phyloP scores from a whole-genome alignment of 2,888 invertebrate species.

The Heteromyza rotundicornis region DNA sequence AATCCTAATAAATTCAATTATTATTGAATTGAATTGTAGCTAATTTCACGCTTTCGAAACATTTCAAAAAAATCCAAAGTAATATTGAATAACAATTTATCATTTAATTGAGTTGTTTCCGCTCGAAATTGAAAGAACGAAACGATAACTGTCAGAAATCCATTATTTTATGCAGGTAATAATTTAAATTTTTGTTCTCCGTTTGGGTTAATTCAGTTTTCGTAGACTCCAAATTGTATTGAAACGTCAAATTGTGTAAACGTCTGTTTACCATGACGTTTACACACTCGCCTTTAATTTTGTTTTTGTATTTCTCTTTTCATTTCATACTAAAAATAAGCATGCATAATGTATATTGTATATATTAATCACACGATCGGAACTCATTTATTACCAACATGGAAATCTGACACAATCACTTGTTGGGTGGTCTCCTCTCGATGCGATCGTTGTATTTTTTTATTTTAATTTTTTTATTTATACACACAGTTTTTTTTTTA shows the following conservation, averaged over 20 bases:
- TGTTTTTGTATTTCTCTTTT: too few relatives aligned
- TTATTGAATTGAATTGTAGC: too few relatives aligned
- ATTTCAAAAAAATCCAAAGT: too few relatives aligned
- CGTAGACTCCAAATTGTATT: background rate
- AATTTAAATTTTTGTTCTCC: too few relatives aligned
- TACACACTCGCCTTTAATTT: too few relatives aligned
- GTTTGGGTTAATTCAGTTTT: too few relatives aligned
- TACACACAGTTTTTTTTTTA: background rate
- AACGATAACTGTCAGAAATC: background rate
- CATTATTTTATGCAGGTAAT: background rate
- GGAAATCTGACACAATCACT: slow-evolving; percentile 29
- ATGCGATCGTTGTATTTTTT: background rate
- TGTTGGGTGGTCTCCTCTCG: slow-evolving; percentile 32
- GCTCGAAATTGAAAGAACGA: background rate
- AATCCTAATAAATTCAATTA: too few relatives aligned
- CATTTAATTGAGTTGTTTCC: slow-evolving; percentile 1
- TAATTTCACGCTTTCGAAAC: too few relatives aligned
- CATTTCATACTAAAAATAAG: too few relatives aligned
- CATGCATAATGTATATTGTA: background rate
- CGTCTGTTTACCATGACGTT: slow-evolving; percentile 8
- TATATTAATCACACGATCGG: slow-evolving; percentile 25
- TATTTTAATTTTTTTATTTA: background rate
- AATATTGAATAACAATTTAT: background rate
- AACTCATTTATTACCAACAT: slow-evolving; percentile 30
- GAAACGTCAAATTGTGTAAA: background rate